Conservation (phyloP, 2,113 vertebrate species). For the Ochotona curzoniae region DNA sequence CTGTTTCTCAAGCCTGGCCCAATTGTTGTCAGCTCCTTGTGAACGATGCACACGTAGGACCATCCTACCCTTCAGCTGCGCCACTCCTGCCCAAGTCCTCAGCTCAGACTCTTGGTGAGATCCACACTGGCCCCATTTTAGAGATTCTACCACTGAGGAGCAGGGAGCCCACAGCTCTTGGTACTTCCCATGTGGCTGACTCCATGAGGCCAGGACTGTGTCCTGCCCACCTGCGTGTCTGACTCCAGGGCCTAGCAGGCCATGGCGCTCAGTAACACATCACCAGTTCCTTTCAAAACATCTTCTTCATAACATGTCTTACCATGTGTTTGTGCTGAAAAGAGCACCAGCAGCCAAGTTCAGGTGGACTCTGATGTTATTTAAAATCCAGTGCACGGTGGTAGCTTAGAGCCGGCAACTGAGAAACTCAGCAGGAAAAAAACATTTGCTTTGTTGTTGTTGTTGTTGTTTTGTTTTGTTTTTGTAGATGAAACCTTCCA, state of each 20-base stretch:
- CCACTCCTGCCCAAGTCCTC: not conserved
- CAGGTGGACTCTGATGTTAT: not conserved
- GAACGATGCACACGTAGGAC: no score
- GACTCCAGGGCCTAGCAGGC: not conserved
- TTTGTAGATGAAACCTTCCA: not conserved
- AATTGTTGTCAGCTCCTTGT: not conserved
- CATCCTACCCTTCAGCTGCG: no score
- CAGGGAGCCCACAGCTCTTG: not conserved
- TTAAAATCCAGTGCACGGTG: not conserved
- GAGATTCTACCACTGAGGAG: not conserved
- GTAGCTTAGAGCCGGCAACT: not conserved
- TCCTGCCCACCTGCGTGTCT: not conserved
- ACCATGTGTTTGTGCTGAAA: not conserved
- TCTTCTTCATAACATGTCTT: not conserved
- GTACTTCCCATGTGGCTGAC: not conserved
- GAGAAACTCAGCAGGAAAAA: not conserved
- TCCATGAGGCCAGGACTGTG: not conserved
- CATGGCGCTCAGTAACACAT: not conserved
- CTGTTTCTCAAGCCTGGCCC: not conserved
- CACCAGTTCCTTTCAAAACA: not conserved
- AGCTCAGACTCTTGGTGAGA: not conserved
- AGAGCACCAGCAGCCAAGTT: not conserved
- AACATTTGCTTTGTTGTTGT: not conserved
- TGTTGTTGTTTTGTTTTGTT: not conserved
- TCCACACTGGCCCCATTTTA: not conserved